Conservation (phyloP, 2,888 invertebrate species). For the Chrysolina oricalcia region DNA sequence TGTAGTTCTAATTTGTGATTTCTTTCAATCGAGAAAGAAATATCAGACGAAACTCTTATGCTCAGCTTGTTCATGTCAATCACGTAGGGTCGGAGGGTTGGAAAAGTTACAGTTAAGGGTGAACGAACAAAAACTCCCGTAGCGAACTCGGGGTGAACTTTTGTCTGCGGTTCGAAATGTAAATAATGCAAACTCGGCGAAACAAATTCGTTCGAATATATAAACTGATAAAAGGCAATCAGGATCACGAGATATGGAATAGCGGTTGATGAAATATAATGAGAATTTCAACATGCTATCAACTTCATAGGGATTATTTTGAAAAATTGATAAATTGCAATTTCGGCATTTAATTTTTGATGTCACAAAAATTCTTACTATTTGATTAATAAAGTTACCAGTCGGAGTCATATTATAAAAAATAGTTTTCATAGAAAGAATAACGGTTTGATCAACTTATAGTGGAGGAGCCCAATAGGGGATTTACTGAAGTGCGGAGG, state of each 20-base stretch:
- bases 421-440: too few relatives aligned
- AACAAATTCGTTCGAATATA: slow-evolving; percentile 3
- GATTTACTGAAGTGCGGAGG: too few relatives aligned
- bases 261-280: neutral
- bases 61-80: slow-evolving; percentile 23
- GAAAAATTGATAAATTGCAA: neutral
- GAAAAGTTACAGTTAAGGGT: slow-evolving; percentile 9
- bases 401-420: too few relatives aligned
- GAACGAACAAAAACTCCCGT: slow-evolving; percentile 20
- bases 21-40: slow-evolving; percentile 6
- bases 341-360: neutral
- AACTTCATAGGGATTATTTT: neutral
- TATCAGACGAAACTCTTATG: slow-evolving; percentile 17
- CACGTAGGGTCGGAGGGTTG: slow-evolving; percentile 15
- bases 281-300: neutral
- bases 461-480: too few relatives aligned
- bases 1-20: neutral
- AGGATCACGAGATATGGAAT: neutral
- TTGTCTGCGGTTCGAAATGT: slow-evolving; percentile 5
- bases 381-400: too few relatives aligned
- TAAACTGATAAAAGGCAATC: slow-evolving; percentile 8
- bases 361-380: neutral
- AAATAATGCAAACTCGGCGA: slow-evolving; percentile 17
- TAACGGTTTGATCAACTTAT: too few relatives aligned
- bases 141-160: slow-evolving; percentile 1